These are phyloP conservation scores for Mustelus asterias DNA, from an alignment of 2,113 vertebrate species.

Conservation along the genomic window DNA sequence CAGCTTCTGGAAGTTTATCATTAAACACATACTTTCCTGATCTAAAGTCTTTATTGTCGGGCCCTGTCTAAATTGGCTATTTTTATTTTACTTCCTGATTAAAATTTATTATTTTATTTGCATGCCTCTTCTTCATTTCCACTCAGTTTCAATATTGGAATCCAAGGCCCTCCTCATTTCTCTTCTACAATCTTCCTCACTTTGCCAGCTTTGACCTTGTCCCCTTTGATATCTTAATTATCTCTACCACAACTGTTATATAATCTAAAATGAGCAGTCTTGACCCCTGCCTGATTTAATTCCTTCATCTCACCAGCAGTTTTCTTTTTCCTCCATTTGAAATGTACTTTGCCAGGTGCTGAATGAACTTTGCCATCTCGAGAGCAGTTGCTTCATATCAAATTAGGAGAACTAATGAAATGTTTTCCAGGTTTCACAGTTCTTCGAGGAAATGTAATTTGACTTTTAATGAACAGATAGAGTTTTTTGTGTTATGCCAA, in stretches of 20 bases:
- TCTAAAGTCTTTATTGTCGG: background rate
- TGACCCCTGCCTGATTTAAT: background rate
- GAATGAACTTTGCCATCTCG: background rate
- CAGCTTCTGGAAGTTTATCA: background rate
- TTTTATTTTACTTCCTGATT: background rate
- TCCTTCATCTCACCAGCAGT: background rate
- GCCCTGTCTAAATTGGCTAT: background rate
- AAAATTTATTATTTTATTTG: background rate
- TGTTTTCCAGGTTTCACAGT: background rate
- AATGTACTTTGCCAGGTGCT: background rate
- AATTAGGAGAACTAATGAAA: slow-evolving; percentile 15
- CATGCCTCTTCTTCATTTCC: background rate
- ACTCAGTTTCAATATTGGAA: background rate
- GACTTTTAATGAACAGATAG: background rate
- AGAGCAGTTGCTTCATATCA: background rate
- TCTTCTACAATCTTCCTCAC: background rate
- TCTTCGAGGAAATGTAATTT: background rate
- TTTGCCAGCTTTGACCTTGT: background rate
- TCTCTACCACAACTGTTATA: background rate
- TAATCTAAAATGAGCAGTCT: background rate
- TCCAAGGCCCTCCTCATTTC: background rate
- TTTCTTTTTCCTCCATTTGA: background rate
- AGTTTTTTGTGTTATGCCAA: background rate
- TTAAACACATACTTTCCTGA: background rate
- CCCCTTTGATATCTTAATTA: background rate